Evolutionary conservation across 2,113 vertebrate species (phyloP).

Genomic region (Rallus limicola): DNA sequence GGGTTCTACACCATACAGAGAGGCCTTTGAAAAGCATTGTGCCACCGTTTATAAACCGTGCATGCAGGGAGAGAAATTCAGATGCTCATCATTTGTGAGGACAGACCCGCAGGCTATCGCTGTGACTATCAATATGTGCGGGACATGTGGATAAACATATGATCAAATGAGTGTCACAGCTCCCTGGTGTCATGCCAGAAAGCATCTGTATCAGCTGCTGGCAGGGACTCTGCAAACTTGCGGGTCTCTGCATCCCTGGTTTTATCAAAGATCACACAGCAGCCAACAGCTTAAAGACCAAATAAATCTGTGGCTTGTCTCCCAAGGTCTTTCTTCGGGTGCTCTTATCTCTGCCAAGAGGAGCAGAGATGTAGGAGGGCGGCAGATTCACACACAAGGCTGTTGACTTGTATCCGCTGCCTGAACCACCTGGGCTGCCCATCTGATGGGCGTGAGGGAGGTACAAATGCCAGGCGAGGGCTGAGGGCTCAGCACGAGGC

Average conservation of each 20-base stretch:
- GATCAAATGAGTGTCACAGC: constrained; percentile 29
- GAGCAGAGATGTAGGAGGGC: not conserved
- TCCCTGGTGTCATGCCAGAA: constrained; percentile 35
- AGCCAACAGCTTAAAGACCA: constrained; percentile 33
- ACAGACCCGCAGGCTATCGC: constrained; percentile 15
- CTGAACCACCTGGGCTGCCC: accelerated
- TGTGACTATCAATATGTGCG: not conserved
- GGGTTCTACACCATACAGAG: not conserved
- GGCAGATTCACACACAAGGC: not conserved
- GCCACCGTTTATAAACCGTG: not conserved
- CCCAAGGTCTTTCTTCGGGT: not conserved
- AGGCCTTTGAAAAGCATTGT: not conserved
- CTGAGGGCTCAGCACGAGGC: not conserved
- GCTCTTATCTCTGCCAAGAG: not conserved
- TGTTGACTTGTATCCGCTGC: not conserved
- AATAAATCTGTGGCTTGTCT: constrained; percentile 32
- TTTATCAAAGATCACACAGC: constrained; percentile 19
- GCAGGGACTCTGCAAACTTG: not conserved
- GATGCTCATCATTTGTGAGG: not conserved
- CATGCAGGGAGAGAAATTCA: not conserved
- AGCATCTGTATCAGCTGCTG: constrained; percentile 60
- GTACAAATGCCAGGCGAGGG: accelerated
- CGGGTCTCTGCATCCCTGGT: not conserved
- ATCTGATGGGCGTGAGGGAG: accelerated
- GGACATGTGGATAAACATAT: constrained; percentile 39